A percentile compares a stretch with the other conserved stretches of the same genome.
These are phyloP conservation scores for Smittia sp. DNA, from an alignment of 2,888 invertebrate species.

Conservation along the genomic window DNA sequence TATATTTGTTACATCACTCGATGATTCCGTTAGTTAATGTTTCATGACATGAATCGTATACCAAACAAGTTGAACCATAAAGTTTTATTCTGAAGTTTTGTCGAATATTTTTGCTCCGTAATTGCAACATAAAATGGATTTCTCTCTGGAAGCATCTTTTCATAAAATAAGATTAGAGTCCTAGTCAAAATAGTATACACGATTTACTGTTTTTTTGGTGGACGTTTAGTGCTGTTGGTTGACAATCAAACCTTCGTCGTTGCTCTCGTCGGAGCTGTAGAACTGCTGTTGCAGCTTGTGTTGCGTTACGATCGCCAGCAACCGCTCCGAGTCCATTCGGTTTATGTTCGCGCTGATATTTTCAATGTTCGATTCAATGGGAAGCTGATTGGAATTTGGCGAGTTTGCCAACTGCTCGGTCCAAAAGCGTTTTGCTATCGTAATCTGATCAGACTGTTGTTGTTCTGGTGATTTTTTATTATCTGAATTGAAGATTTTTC, in stretches of 20 bases:
- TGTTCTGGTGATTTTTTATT: constrained; percentile 44
- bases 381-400: constrained; percentile 42
- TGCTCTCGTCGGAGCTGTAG: constrained; percentile 45
- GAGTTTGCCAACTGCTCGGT: constrained; percentile 42
- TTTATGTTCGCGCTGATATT: constrained; percentile 45
- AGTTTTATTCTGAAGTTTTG: constrained; percentile 5
- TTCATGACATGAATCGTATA: constrained; percentile 32
- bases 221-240: constrained; percentile 36
- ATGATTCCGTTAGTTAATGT: constrained; percentile 20
- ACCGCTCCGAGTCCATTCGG: constrained; percentile 43
- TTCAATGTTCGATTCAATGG: constrained; percentile 45
- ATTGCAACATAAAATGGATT: constrained; percentile 28
- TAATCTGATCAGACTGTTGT: constrained; percentile 33
- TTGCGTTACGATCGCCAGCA: constrained; percentile 42
- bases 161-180: constrained; percentile 28
- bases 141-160: constrained; percentile 21
- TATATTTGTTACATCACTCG: constrained; percentile 33
- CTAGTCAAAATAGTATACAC: constrained; percentile 36
- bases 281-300: constrained; percentile 43
- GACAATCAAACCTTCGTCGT: constrained; percentile 42
- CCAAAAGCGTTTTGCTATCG: constrained; percentile 43
- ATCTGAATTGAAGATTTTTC: constrained; percentile 35
- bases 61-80: constrained; percentile 20
- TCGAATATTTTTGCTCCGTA: constrained; percentile 3
- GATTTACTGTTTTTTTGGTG: constrained; percentile 25